These are phyloP conservation scores for Nesogale talazaci DNA, from an alignment of 2,113 vertebrate species.

Conservation along the genomic window DNA sequence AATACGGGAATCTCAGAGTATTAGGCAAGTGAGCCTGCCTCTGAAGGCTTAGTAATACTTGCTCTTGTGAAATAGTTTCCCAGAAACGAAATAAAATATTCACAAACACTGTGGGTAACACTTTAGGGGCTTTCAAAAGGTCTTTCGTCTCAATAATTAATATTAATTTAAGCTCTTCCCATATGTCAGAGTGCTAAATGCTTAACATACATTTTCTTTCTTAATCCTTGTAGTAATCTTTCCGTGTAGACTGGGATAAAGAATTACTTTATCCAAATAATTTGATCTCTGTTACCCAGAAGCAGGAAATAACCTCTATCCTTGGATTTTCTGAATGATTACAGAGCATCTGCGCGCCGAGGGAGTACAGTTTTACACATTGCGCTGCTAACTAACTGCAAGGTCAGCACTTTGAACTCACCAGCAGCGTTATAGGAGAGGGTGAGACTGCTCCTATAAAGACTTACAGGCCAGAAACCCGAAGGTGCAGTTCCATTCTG, in stretches of 20 bases:
- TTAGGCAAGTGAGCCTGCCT: not conserved
- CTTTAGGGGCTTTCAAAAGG: not conserved
- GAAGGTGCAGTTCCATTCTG: too few species aligned
- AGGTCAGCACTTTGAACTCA: too few species aligned
- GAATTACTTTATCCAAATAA: not conserved
- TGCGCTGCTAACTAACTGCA: too few species aligned
- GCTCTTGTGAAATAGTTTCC: not conserved
- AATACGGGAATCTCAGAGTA: not conserved
- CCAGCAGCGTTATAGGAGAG: too few species aligned
- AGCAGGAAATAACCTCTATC: not conserved
- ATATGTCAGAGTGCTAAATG: not conserved
- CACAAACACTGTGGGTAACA: not conserved
- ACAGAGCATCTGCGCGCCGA: not conserved
- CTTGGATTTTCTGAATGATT: not conserved
- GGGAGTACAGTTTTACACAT: too few species aligned
- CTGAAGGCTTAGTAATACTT: not conserved
- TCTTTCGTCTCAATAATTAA: constrained; percentile 9
- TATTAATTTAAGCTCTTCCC: not conserved
- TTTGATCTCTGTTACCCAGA: not conserved
- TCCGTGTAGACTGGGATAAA: not conserved
- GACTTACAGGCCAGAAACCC: too few species aligned
- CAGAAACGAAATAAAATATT: not conserved
- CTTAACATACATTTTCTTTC: not conserved
- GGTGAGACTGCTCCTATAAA: too few species aligned
- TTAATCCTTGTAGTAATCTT: not conserved